Percentiles rank a stretch among this genome's conserved stretches.
These are phyloP conservation scores for Oscheius sp. DNA, from an alignment of 2,888 invertebrate genomes.

Conservation along the genomic window DNA sequence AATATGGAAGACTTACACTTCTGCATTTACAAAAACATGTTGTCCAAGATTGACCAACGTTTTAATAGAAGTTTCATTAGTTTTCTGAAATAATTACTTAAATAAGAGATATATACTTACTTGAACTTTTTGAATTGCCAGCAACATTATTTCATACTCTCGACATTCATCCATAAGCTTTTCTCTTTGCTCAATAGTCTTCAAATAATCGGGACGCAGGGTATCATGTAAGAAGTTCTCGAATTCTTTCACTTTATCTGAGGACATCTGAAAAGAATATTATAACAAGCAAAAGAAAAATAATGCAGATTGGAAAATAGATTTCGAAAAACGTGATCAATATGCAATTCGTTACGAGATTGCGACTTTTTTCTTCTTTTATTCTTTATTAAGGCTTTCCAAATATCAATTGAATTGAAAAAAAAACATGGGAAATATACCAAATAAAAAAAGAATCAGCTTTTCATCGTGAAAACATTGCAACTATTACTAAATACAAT, in stretches of 20 bases:
- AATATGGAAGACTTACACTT: slow-evolving; percentile 34
- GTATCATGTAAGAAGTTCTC: slow-evolving; percentile 27
- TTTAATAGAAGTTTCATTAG: slow-evolving; percentile 13
- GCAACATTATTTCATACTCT: slow-evolving; percentile 37
- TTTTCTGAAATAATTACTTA: slow-evolving; percentile 22
- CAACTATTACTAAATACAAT: too few relatives aligned
- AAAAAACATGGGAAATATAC: too few relatives aligned
- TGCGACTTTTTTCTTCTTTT: too few relatives aligned
- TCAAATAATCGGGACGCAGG: slow-evolving; percentile 30
- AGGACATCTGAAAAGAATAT: background rate
- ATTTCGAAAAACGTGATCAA: too few relatives aligned
- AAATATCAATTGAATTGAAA: too few relatives aligned
- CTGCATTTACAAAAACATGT: slow-evolving; percentile 42
- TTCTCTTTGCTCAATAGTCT: slow-evolving; percentile 23
- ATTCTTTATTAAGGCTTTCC: too few relatives aligned
- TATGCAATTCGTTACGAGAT: too few relatives aligned
- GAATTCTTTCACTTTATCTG: slow-evolving; percentile 21
- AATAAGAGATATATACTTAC: background rate
- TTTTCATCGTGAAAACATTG: too few relatives aligned
- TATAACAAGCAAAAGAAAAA: too few relatives aligned
- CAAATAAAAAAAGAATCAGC: too few relatives aligned
- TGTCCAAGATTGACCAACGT: slow-evolving; percentile 42
- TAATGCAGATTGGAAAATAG: too few relatives aligned
- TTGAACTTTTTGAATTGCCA: slow-evolving; percentile 29
- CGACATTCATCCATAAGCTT: slow-evolving; percentile 30